Base-by-base conservation (phyloP, 1,140 invertebrate genomes). In the Holcopasites calliopsidis region DNA sequence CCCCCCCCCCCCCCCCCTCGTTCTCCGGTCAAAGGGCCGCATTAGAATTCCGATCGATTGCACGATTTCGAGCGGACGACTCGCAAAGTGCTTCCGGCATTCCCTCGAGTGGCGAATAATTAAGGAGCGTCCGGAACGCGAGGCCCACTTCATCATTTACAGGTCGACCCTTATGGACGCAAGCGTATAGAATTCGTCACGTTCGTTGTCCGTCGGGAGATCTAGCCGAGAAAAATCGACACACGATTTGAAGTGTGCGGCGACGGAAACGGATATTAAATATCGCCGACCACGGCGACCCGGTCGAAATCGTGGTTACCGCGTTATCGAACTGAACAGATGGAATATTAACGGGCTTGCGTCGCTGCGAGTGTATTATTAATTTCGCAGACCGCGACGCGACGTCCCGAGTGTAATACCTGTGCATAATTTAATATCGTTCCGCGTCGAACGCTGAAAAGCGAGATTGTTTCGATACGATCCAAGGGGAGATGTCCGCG, bases 151-250 rank as follows among this genome's bases (percentile, higher is more conserved):
- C 21, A 33, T 68, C 49, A 75, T 75, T 69, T 42, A 69, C 72
- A 58, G 52, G 42, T 16, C 52, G 31, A 3, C 40, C 23, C 23
- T 58, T 52, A 18, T 50, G 64, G 54, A n/a, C 49, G 47, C 47
- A 50, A 49, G 55, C 6, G 33, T 65, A 82, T 80, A 54, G 52
- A 38, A 72, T 77, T 42, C 66, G 66, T 58, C 54, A 66, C 64
- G 66, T 81, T 52, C 66, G 50, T 76, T 81, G 81, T 82, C 79
- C 79, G 61, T 40, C 35, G 66, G 61, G 74, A 72, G 66, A 72
- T 77, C 75, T 62, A 80, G 52, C 35, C 50, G 54, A 47, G 10
- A 49, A 62, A 77, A 61, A 79, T 61, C 77, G 81, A 81, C 81
- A 81, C 40, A 44, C 26, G 21, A 33, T 52, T 65, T 40, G 33